Base-by-base conservation (phyloP, 2,888 invertebrate genomes). In the Apotomis betuletana region DNA sequence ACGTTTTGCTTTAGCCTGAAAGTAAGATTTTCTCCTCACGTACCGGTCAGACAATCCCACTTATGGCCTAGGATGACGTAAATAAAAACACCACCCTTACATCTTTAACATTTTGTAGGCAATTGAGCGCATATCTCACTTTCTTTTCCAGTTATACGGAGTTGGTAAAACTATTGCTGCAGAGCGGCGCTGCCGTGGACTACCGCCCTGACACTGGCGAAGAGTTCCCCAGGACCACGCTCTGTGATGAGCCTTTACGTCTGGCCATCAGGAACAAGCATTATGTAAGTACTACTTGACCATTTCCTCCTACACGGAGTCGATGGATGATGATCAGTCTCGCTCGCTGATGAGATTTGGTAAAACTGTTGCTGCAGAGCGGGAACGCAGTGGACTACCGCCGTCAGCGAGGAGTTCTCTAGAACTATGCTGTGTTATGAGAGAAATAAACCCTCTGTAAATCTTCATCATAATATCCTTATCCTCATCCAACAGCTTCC, bases 191-290 rank as follows among this genome's bases (percentile, higher is more conserved):
- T 0, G 95, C 96, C 75, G 96, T 98, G 38, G 96, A 97, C 86
- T 97, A 97, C 87, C 91, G 96, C 9, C 94, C 94, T n/a, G 95
- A 96, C 76, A 96, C 96, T 0, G 95, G 94, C 36, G 96, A 96
- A 77, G 94, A 95, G 76, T 96, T 96, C 81, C 96, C 96, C 0
- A 89, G 96, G 74, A 96, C 96, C 9, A 96, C 95, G 15, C 90
- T 96, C 38, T 96, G 96, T 80, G 98, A 98, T 82, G 98, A 98
- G 83, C 98, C 98, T 0, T 91, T 98, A n/a, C 94, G 98, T 60
- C 91, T 98, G 76, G 98, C 98, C 1, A 96, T 98, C 76, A 95
- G 97, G 80, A 97, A 97, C 85, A 96, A 96, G 76, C 97, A 98
- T 85, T 96, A 96, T 82, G 94, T 94, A 74, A 85, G 90, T 82